Percentiles rank a stretch among this genome's conserved stretches.
Conservation (phyloP, 2,888 invertebrate genomes). For the Eumacrocentrus americanus region DNA sequence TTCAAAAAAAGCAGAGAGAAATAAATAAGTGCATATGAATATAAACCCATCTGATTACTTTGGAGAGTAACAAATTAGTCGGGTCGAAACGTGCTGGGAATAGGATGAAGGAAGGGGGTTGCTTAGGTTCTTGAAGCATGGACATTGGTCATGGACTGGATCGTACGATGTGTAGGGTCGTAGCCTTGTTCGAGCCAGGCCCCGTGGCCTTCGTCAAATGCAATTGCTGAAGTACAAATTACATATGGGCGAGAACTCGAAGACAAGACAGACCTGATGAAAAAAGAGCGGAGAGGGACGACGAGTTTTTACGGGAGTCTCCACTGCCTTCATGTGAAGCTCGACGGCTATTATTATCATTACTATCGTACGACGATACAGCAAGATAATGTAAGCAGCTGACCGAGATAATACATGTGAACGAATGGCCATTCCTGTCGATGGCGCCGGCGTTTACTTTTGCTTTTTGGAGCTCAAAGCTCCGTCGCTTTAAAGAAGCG, state of each 20-base stretch:
- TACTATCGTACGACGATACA: neutral
- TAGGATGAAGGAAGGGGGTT: too few species aligned
- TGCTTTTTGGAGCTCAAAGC: too few species aligned
- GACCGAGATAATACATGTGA: neutral
- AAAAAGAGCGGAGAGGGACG: neutral
- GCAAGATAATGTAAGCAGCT: constrained; percentile 1
- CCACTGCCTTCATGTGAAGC: too few species aligned
- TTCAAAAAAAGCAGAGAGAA: neutral
- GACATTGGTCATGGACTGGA: constrained; percentile 5
- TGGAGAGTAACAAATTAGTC: neutral
- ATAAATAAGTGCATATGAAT: neutral
- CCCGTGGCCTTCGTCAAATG: constrained; percentile 18
- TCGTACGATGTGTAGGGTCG: constrained; percentile 9
- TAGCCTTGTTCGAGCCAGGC: constrained; percentile 7
- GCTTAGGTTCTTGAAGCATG: neutral
- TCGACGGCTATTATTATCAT: constrained; percentile 8
- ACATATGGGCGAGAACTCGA: neutral
- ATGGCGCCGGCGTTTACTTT: constrained; percentile 8
- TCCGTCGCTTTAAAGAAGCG: too few species aligned
- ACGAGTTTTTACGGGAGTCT: neutral
- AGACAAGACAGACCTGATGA: neutral
- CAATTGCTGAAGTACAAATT: neutral
- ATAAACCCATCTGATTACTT: neutral
- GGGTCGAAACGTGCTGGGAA: neutral
- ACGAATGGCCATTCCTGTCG: neutral